Base-by-base conservation (phyloP, 2,113 vertebrate genomes). In the Phoxinus phoxinus region DNA sequence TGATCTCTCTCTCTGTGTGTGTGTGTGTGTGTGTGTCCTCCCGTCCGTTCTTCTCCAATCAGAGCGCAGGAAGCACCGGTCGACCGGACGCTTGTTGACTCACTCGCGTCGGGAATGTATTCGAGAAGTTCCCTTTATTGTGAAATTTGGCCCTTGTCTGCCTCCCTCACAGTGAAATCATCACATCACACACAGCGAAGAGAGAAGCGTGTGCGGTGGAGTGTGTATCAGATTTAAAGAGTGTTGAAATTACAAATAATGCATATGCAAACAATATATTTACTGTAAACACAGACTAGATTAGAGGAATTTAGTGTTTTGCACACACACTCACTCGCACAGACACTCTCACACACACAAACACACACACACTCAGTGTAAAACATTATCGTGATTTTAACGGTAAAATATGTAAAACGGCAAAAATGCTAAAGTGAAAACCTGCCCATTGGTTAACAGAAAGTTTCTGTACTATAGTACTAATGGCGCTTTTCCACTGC, bases 231-330 rank as follows among this genome's bases (percentile, higher is more conserved):
- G 7, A 41, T 11, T 41, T 21, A 71, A 71, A n/a, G 1, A 19
- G 19, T 8, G 75, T 78, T 78, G 12, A 21, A 35, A 58, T 58
- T 2, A 12, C 51, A 58, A 58, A 58, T 12, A 78, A 41, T 27
- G 25, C n/a, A 19, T 13, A 72, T 44, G 23, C 69, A 41, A 44
- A 44, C 21, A 69, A 58, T 10, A 37, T 46, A 15, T 46, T 80
- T 27, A 30, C 58, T 46, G 78, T 80, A 63, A 80, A 63, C 78
- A 46, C 35, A 5, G n/a, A n/a, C 71, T 73, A 23, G 21, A 44
- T 44, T 25, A 37, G 41, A 41, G 41, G 8, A 10, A 41, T 41
- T 41, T 41, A 10, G 41, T 41, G 37, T 41, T 41, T 41, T 9
- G 8, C 11, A 13, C 46, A 48, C 46, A 13, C 46, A 13, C 37